phyloP scores from a whole-genome alignment of 1,140 invertebrate species.

The Chironomus striatipennis region DNA sequence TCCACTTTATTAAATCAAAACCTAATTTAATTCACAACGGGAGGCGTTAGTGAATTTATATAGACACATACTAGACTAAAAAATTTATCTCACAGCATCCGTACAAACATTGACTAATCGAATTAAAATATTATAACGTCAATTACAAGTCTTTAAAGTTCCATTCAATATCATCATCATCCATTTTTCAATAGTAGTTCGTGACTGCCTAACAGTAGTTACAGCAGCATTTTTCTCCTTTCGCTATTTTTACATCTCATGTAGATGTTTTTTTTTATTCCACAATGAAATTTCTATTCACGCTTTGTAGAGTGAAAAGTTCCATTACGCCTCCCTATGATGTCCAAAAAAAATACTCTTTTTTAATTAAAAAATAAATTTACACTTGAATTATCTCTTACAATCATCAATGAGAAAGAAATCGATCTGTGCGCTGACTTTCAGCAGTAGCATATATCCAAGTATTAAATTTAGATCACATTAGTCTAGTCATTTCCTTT shows the following conservation, averaged over 20 bases:
- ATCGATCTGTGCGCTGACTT: background rate
- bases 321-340: background rate
- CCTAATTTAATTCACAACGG: background rate
- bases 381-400: slow-evolving; percentile 21
- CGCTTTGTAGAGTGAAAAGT: background rate
- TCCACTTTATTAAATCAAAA: slow-evolving; percentile 5
- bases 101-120: slow-evolving; percentile 5
- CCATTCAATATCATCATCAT: slow-evolving; percentile 15
- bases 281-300: background rate
- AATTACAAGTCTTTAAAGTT: background rate
- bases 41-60: background rate
- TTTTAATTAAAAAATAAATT: slow-evolving; percentile 22
- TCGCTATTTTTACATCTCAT: background rate
- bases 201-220: slow-evolving; percentile 14
- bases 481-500: slow-evolving; percentile 7
- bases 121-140: slow-evolving; percentile 23
- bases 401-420: slow-evolving; percentile 14
- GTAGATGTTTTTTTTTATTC: background rate
- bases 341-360: slow-evolving; percentile 6
- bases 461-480: background rate
- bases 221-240: background rate
- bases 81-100: background rate
- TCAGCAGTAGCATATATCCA: too few relatives aligned
- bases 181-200: background rate
- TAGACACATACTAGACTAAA: background rate